Conservation (phyloP, 2,797 vertebrate species). For the Lateolabrax maculatus region DNA sequence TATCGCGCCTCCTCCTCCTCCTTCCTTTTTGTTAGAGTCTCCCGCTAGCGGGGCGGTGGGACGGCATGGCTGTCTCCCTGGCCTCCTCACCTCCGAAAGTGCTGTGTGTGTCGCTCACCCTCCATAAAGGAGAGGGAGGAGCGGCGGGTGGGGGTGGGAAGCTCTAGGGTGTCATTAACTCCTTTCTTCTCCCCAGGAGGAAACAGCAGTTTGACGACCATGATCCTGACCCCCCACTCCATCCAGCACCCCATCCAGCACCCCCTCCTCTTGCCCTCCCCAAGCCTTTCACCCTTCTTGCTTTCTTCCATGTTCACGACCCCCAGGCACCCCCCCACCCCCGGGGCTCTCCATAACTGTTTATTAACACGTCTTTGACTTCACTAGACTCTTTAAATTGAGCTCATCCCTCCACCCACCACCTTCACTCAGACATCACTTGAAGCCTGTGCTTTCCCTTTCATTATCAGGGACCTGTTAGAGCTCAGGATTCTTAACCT, state of each 20-base stretch:
- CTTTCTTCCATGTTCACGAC: slow-evolving; percentile 62
- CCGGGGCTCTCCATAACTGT: slow-evolving; percentile 79
- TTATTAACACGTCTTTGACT: slow-evolving; percentile 86
- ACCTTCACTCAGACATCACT: slow-evolving; percentile 74
- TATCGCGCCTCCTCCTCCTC: slow-evolving; percentile 78
- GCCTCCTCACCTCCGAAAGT: slow-evolving; percentile 78
- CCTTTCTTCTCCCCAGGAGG: slow-evolving; percentile 84
- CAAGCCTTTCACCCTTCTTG: slow-evolving; percentile 54
- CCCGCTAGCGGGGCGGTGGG: slow-evolving; percentile 72
- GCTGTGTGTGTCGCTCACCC: slow-evolving; percentile 78
- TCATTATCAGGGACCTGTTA: slow-evolving; percentile 74
- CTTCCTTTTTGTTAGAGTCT: slow-evolving; percentile 78
- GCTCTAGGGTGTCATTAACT: slow-evolving; percentile 87
- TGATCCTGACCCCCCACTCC: slow-evolving; percentile 72
- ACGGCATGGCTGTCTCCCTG: slow-evolving; percentile 77
- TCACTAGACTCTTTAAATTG: slow-evolving; percentile 75
- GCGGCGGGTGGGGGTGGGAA: slow-evolving; percentile 75
- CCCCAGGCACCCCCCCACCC: slow-evolving; percentile 48
- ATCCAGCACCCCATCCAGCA: slow-evolving; percentile 14
- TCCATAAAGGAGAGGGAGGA: slow-evolving; percentile 85
- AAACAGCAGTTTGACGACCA: slow-evolving; percentile 81
- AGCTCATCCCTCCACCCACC: slow-evolving; percentile 72
- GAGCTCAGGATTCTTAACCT: slow-evolving; percentile 59
- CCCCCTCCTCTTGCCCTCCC: slow-evolving; percentile 18
- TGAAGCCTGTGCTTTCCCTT: slow-evolving; percentile 59